Percentiles rank a stretch among this genome's conserved stretches.
Conservation (phyloP, 1,140 invertebrate genomes). For the Phortica variegata region DNA sequence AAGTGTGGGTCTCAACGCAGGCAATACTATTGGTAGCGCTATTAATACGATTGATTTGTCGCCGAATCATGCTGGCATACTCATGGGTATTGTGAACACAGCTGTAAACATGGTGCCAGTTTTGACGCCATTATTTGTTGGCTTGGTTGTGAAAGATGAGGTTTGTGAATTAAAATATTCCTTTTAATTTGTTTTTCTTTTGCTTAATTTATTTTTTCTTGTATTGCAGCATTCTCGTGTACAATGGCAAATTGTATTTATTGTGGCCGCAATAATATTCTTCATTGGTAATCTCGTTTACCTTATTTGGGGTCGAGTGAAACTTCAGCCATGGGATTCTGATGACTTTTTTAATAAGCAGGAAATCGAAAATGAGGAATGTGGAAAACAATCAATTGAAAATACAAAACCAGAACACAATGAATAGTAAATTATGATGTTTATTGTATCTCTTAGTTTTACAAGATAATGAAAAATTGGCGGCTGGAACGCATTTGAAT, state of each 20-base stretch:
- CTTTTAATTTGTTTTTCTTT: conserved; percentile 22
- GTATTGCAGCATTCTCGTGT: conserved; percentile 57
- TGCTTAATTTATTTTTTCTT: conserved; percentile 41
- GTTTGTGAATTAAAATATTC: conserved; percentile 60
- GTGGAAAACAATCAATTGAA: too few relatives aligned
- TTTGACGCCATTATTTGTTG: conserved; percentile 67
- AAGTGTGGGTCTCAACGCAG: conserved; percentile 75
- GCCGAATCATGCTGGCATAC: conserved; percentile 73
- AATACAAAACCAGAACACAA: too few relatives aligned
- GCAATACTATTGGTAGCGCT: conserved; percentile 69
- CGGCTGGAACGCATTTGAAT: too few relatives aligned
- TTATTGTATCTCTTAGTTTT: too few relatives aligned
- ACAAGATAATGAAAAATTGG: too few relatives aligned
- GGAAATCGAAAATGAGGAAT: neutral
- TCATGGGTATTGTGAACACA: conserved; percentile 73
- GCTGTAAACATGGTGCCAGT: conserved; percentile 71
- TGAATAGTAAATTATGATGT: too few relatives aligned
- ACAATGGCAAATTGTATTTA: conserved; percentile 76
- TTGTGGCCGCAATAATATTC: conserved; percentile 70
- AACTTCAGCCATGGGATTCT: conserved; percentile 68
- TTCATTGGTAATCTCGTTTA: conserved; percentile 70
- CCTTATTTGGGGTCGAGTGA: conserved; percentile 66
- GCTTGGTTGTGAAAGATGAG: conserved; percentile 64
- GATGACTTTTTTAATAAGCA: conserved; percentile 20
- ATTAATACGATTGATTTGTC: conserved; percentile 74